Conservation (phyloP, 2,797 vertebrate species). For the Bovichtus variegatus region DNA sequence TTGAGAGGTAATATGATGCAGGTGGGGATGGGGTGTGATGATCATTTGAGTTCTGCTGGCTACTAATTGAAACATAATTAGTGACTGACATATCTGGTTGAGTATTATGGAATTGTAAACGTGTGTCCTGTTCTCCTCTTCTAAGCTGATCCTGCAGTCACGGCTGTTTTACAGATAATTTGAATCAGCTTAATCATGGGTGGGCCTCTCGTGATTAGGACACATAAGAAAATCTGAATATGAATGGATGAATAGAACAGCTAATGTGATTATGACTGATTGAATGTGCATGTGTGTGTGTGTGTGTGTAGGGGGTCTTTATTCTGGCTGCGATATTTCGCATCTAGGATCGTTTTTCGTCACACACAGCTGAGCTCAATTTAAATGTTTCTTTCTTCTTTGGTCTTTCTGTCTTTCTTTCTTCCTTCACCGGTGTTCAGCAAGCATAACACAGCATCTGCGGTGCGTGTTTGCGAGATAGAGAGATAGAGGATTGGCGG, state of each 20-base stretch:
- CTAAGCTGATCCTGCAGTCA: slow-evolving; percentile 53
- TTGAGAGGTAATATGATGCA: slow-evolving; percentile 33
- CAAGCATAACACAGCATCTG: slow-evolving; percentile 73
- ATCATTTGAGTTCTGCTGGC: slow-evolving; percentile 47
- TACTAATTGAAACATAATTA: slow-evolving; percentile 64
- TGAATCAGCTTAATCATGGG: slow-evolving; percentile 59
- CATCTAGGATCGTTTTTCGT: slow-evolving; percentile 27
- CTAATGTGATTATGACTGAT: slow-evolving; percentile 70
- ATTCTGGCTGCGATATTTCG: slow-evolving; percentile 32
- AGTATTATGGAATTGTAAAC: slow-evolving; percentile 21
- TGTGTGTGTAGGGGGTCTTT: slow-evolving; percentile 18
- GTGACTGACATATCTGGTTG: slow-evolving; percentile 21
- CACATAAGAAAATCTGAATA: slow-evolving; percentile 53
- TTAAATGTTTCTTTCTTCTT: background rate
- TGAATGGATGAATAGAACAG: slow-evolving; percentile 63
- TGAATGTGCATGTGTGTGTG: slow-evolving; percentile 28
- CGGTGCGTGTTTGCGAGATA: slow-evolving; percentile 38
- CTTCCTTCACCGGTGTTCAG: slow-evolving; percentile 53
- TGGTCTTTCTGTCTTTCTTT: background rate
- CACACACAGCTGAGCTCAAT: slow-evolving; percentile 13
- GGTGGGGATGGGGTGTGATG: slow-evolving; percentile 42
- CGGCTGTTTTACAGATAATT: slow-evolving; percentile 53
- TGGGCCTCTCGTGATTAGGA: slow-evolving; percentile 54
- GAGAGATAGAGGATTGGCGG: slow-evolving; percentile 17
- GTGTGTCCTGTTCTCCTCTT: slow-evolving; percentile 66